A percentile compares a stretch with the other conserved stretches of the same genome.
Evolutionary conservation across 30 jellyfish, hydroid and myxozoan genomes (phyloP).

Genomic region (Cassiopea xamachana): DNA sequence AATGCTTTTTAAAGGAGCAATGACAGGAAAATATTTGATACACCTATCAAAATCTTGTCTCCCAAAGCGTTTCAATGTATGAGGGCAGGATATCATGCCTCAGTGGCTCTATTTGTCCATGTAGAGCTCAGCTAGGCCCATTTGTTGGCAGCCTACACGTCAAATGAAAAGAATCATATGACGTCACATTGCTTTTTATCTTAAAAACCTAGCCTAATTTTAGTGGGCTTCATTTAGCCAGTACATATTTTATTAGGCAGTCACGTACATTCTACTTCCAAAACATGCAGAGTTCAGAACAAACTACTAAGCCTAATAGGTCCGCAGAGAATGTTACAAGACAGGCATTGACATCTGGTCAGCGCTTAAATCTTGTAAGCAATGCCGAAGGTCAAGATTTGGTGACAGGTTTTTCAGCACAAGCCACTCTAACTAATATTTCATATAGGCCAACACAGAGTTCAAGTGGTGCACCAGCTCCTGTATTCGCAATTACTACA

Average conservation of each 20-base stretch:
- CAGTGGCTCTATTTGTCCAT: no score
- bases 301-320: neutral
- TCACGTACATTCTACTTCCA: neutral
- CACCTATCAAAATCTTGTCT: no score
- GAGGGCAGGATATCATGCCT: no score
- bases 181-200: neutral
- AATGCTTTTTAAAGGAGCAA: no score
- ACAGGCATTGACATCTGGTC: conserved; percentile 15
- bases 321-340: conserved; percentile 34
- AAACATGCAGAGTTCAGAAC: conserved; percentile 28
- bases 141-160: neutral
- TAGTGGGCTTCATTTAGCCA: neutral
- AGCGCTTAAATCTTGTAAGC: conserved; percentile 1
- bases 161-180: conserved; percentile 8
- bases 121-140: no score
- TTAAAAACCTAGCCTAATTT: neutral
- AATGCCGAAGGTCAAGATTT: conserved; percentile 13
- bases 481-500: neutral
- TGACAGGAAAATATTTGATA: no score
- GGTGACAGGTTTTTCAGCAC: conserved; percentile 15
- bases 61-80: no score
- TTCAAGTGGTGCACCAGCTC: conserved; percentile 18
- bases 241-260: neutral
- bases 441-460: conserved; percentile 34
- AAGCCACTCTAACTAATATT: conserved; percentile 3